Evolutionary conservation across 2,888 invertebrate genomes (phyloP).

Genomic region (Pollenia amentaria): DNA sequence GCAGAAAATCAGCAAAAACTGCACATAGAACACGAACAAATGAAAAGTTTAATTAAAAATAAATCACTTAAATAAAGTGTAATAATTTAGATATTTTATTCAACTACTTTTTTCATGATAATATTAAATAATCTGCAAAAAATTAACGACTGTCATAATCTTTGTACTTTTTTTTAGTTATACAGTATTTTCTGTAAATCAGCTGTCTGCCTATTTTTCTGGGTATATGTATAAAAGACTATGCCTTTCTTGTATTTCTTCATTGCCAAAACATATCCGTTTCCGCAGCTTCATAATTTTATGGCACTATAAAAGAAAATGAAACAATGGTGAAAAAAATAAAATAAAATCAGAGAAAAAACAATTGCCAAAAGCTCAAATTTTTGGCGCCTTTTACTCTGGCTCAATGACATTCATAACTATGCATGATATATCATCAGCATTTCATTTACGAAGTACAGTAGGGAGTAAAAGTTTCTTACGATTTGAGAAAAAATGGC

Average conservation of each 20-base stretch:
- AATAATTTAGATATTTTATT: slow-evolving; percentile 5
- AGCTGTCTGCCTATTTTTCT: slow-evolving; percentile 62
- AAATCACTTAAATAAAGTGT: slow-evolving; percentile 32
- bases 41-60: slow-evolving; percentile 11
- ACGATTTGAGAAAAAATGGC: no score
- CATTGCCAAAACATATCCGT: slow-evolving; percentile 72
- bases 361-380: slow-evolving; percentile 74
- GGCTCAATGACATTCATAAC: slow-evolving; percentile 71
- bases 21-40: not conserved
- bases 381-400: slow-evolving; percentile 74
- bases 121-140: slow-evolving; percentile 60
- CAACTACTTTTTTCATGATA: not conserved
- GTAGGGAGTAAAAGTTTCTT: slow-evolving; percentile 11
- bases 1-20: not conserved
- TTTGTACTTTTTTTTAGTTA: not conserved
- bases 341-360: slow-evolving; percentile 28
- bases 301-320: slow-evolving; percentile 66
- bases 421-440: slow-evolving; percentile 65
- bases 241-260: slow-evolving; percentile 57
- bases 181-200: slow-evolving; percentile 42
- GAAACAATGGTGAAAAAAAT: slow-evolving; percentile 38
- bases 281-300: slow-evolving; percentile 73
- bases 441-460: slow-evolving; percentile 50
- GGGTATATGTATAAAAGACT: not conserved
- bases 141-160: slow-evolving; percentile 66